A percentile compares a stretch with the other conserved stretches of the same genome.
phyloP scores from a whole-genome alignment of 2,888 invertebrate species.

The Scaptomyza tumidula region DNA sequence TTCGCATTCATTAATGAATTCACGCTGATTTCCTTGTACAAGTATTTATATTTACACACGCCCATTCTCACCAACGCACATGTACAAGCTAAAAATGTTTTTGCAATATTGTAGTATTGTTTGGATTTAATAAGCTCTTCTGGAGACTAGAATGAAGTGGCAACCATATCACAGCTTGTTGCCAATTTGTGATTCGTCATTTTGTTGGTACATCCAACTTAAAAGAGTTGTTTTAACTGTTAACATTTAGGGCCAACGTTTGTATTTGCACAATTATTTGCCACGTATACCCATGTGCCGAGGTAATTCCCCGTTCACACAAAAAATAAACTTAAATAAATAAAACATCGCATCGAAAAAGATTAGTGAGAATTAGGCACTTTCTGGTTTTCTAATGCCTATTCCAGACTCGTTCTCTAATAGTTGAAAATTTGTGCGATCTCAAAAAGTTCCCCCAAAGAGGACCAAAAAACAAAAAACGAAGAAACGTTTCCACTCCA shows the following conservation, averaged over 20 bases:
- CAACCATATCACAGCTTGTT: slow-evolving; percentile 40
- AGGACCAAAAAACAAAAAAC: slow-evolving; percentile 9
- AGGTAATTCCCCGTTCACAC: slow-evolving; percentile 43
- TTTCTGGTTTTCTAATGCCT: slow-evolving; percentile 16
- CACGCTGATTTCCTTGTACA: slow-evolving; percentile 4
- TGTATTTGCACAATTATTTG: slow-evolving; percentile 42
- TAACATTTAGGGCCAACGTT: slow-evolving; percentile 28
- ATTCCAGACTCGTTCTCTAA: slow-evolving; percentile 18
- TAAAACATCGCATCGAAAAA: slow-evolving; percentile 2
- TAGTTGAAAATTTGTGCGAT: neutral
- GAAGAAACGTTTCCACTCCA: neutral
- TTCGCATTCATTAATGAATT: slow-evolving; percentile 36
- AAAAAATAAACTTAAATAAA: slow-evolving; percentile 6
- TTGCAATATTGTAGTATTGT: slow-evolving; percentile 8
- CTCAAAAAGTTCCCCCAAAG: slow-evolving; percentile 38
- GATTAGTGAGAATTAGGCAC: slow-evolving; percentile 9
- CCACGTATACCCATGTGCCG: slow-evolving; percentile 21
- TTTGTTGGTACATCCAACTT: slow-evolving; percentile 5
- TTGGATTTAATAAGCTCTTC: slow-evolving; percentile 4
- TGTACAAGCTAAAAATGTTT: neutral
- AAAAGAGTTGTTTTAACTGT: slow-evolving; percentile 6
- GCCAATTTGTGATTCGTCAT: slow-evolving; percentile 30
- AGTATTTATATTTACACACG: too few species aligned
- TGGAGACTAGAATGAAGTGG: slow-evolving; percentile 37
- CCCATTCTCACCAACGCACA: slow-evolving; percentile 12